Base-by-base conservation (phyloP, 2,888 invertebrate genomes). In the Crossocerus cetratus region DNA sequence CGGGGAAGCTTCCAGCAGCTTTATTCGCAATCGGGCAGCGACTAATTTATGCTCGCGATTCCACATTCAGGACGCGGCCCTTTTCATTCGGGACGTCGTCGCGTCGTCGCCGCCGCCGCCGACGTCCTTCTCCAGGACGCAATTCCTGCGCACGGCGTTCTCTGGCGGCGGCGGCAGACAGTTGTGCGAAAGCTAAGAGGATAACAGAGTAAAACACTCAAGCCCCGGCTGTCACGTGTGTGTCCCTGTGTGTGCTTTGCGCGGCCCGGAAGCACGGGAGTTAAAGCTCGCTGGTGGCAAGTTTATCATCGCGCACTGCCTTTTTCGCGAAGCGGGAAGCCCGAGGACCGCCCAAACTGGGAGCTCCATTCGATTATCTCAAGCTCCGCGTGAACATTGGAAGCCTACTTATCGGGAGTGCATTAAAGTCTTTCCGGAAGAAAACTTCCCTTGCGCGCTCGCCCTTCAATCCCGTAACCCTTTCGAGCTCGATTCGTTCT, bases 151-250 rank as follows among this genome's bases (percentile, higher is more conserved):
- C 32, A 11, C 72, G 69, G 72, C 60, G 65, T 65, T 59, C 65
- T 60, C 20, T 43, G 67, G 70, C 73, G 62, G 65, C 72, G 66
- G 64, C 58, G 49, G 65, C 61, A 81, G 77, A 74, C 68, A 66
- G 72, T 70, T 70, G 74, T 68, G 74, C 56, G 75, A 75, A 69
- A 80, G 73, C 75, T 84, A 82, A 84, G 80, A 80, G 82, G 80
- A 84, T 84, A 82, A 85, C 82, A 80, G 82, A 77, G 77, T 84
- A 84, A 84, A 84, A 84, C 78, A 83, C 84, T 83, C 81, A 81
- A 75, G 63, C 73, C 57, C 62, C 62, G 69, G 66, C 69, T 67
- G 63, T 65, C 32, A 32, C 32, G 3, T 32, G 32, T 32, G 32
- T 32, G 32, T 32, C 32, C 32, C 8, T 32, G 32, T 32, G 8